These are phyloP conservation scores for Melanotaenia nigrans DNA, from an alignment of 2,797 vertebrate genomes.

Conservation along the genomic window DNA sequence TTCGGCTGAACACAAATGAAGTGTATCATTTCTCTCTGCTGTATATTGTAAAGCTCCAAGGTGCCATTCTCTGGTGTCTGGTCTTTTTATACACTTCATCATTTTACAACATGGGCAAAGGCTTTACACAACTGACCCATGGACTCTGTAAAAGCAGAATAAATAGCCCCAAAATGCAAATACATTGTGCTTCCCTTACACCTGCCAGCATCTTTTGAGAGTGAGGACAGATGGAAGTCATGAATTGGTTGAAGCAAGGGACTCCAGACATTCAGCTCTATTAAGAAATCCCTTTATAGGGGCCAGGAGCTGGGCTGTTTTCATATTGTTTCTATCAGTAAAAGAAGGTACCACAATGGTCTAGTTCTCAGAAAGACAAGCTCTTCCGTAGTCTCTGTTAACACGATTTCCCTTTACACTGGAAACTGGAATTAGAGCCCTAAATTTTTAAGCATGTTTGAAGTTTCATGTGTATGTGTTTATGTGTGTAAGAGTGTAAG, in stretches of 20 bases:
- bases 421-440: constrained; percentile 5
- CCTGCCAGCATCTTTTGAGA: constrained; percentile 69
- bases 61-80: constrained; percentile 8
- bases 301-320: constrained; percentile 55
- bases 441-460: constrained; percentile 6
- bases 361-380: constrained; percentile 22
- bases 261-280: constrained; percentile 64
- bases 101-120: constrained; percentile 33
- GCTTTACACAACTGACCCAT: constrained; percentile 42
- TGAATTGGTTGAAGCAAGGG: constrained; percentile 69
- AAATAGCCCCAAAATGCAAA: constrained; percentile 59
- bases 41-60: not conserved
- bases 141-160: constrained; percentile 41
- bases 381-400: constrained; percentile 15
- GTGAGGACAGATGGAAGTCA: constrained; percentile 76
- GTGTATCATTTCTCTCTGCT: not conserved
- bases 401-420: constrained; percentile 20
- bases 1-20: constrained; percentile 1
- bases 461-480: constrained; percentile 31
- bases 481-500: constrained; percentile 20
- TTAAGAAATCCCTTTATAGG: constrained; percentile 69
- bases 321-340: constrained; percentile 61
- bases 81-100: constrained; percentile 16
- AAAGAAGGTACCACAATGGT: constrained; percentile 31
- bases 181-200: constrained; percentile 60